A percentile compares a stretch with the other conserved stretches of the same genome.
Evolutionary conservation across 92 coral and sea anemone species (phyloP).

Genomic region (Heliopora coerulea): DNA sequence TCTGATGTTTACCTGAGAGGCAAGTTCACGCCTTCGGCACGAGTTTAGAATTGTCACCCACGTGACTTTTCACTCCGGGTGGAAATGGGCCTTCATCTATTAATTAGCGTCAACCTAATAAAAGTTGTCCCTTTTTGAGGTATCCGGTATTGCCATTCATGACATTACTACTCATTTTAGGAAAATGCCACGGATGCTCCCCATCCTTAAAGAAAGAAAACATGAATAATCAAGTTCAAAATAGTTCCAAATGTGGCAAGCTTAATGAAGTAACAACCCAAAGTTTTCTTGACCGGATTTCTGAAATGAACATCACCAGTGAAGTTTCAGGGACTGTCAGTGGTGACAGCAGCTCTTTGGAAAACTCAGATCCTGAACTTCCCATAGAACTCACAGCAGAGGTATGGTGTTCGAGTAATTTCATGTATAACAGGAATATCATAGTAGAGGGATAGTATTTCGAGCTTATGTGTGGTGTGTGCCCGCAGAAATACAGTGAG

Average conservation of each 20-base stretch:
- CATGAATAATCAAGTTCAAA: neutral
- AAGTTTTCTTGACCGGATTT: neutral
- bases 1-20: too few species aligned
- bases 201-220: neutral
- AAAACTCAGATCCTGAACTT: neutral
- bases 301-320: neutral
- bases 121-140: too few species aligned
- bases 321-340: neutral
- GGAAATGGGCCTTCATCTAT: too few species aligned
- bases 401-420: neutral
- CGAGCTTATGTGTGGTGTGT: too few species aligned
- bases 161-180: slow-evolving; percentile 5
- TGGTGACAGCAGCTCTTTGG: neutral
- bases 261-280: neutral
- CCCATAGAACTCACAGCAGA: slow-evolving; percentile 17
- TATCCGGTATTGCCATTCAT: too few species aligned
- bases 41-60: too few species aligned
- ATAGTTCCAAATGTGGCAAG: neutral
- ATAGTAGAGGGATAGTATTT: too few species aligned
- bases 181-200: neutral
- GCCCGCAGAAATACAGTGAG: too few species aligned
- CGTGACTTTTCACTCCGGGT: too few species aligned
- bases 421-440: neutral
- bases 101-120: too few species aligned
- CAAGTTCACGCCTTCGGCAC: too few species aligned